Evolutionary conservation across 2,113 vertebrate species (phyloP).

Genomic region (Ascaphus truei): DNA sequence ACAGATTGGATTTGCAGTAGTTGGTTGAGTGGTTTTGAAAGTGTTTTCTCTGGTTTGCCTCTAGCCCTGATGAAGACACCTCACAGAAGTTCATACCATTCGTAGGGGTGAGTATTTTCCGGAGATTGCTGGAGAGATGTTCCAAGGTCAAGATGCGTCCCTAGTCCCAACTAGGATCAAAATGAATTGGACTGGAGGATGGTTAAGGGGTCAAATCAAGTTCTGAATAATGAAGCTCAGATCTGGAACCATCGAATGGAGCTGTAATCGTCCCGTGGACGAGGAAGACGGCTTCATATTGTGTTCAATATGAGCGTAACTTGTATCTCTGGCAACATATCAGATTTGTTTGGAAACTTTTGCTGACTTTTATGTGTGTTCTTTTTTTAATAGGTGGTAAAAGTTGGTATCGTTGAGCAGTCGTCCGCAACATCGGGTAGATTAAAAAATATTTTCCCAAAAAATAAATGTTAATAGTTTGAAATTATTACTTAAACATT

Average conservation of each 20-base stretch:
- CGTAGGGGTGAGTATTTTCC: slow-evolving; percentile 76
- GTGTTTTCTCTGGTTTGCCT: slow-evolving; percentile 39
- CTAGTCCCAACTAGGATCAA: too few relatives aligned
- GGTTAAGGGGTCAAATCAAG: too few relatives aligned
- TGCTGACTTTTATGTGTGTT: too few relatives aligned
- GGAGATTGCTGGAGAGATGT: neutral
- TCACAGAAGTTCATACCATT: slow-evolving; percentile 98
- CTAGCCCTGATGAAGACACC: slow-evolving; percentile 91
- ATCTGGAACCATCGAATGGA: too few relatives aligned
- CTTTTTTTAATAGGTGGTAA: slow-evolving; percentile 77
- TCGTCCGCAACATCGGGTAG: slow-evolving; percentile 87
- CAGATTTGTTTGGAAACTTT: neutral
- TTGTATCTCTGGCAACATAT: neutral
- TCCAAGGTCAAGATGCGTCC: too few relatives aligned
- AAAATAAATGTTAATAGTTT: neutral
- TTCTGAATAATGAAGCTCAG: too few relatives aligned
- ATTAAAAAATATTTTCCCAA: slow-evolving; percentile 23
- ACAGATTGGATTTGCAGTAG: rapidly evolving
- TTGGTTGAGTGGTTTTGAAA: neutral
- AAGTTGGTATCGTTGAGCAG: slow-evolving; percentile 92
- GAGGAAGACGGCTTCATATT: too few relatives aligned
- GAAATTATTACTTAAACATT: too few relatives aligned
- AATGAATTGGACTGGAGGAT: too few relatives aligned
- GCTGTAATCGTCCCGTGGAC: too few relatives aligned
- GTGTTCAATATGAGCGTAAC: too few relatives aligned